A percentile compares a stretch with the other conserved stretches of the same genome.
These are phyloP conservation scores for Malthinus seriepunctatus DNA, from an alignment of 2,888 invertebrate species.

Conservation along the genomic window DNA sequence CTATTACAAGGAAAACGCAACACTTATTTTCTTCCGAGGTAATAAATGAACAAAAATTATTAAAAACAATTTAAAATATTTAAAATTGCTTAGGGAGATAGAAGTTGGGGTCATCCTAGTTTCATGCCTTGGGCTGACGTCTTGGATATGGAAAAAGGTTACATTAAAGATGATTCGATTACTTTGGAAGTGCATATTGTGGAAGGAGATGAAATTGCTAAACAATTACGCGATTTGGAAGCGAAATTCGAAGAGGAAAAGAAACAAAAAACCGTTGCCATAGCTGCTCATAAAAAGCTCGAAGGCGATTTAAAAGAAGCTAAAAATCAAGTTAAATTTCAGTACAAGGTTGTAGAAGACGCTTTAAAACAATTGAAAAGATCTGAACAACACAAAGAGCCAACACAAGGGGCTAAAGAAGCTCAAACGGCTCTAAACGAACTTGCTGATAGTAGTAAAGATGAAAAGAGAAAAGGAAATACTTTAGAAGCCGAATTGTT, in stretches of 20 bases:
- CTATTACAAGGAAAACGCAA: too few species aligned
- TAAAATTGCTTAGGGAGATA: too few species aligned
- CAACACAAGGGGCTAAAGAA: constrained; percentile 88
- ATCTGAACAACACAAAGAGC: constrained; percentile 90
- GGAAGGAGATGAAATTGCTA: constrained; percentile 87
- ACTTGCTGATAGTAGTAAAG: constrained; percentile 74
- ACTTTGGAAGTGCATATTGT: too few species aligned
- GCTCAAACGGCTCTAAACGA: constrained; percentile 85
- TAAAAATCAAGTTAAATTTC: constrained; percentile 90
- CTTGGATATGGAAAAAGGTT: too few species aligned
- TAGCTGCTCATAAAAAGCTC: constrained; percentile 88
- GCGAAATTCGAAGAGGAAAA: constrained; percentile 95
- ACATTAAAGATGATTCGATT: too few species aligned
- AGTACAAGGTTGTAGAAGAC: constrained; percentile 95
- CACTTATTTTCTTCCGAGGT: too few species aligned
- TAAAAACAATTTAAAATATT: too few species aligned
- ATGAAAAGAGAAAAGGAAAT: constrained; percentile 86
- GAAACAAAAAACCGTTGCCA: constrained; percentile 88
- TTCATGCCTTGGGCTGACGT: too few species aligned
- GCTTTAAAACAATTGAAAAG: constrained; percentile 95
- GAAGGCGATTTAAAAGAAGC: constrained; percentile 92
- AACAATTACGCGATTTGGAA: constrained; percentile 92
- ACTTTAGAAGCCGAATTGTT: constrained; percentile 90
- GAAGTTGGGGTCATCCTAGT: too few species aligned
- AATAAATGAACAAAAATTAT: too few species aligned